Conservation (phyloP, 2,888 invertebrate genomes). For the Apodemia hepburni region DNA sequence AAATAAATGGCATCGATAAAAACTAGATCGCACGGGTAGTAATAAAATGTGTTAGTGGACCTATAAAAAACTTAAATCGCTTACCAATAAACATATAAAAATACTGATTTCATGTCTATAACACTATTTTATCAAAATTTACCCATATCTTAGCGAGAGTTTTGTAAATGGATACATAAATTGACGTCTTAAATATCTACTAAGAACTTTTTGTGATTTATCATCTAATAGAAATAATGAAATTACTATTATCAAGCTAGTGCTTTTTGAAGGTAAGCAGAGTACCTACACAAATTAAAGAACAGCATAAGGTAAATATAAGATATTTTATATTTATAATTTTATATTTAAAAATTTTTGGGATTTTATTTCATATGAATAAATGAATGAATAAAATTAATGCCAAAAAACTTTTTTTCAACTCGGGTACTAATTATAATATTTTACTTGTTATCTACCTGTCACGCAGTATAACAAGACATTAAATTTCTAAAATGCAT, state of each 20-base stretch:
- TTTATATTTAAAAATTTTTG: too few relatives aligned
- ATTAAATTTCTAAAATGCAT: too few relatives aligned
- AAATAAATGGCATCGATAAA: conserved; percentile 27
- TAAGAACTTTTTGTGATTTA: too few relatives aligned
- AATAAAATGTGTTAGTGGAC: conserved; percentile 19
- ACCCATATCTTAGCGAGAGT: not conserved
- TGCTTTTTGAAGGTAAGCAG: too few relatives aligned
- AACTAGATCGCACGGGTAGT: conserved; percentile 18
- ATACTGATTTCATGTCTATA: not conserved
- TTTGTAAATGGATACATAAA: not conserved
- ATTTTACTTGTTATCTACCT: not conserved
- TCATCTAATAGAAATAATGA: too few relatives aligned
- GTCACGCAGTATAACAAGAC: not conserved
- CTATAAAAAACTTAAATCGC: conserved; percentile 14
- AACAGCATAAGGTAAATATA: too few relatives aligned
- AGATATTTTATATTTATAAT: too few relatives aligned
- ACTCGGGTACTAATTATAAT: not conserved
- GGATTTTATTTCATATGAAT: too few relatives aligned
- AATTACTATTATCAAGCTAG: too few relatives aligned
- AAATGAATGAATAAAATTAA: too few relatives aligned
- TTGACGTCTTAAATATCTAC: not conserved
- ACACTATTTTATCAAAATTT: not conserved
- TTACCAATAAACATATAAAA: conserved; percentile 14
- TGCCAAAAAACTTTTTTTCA: too few relatives aligned
- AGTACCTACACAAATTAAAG: too few relatives aligned